Conservation (phyloP, 1,140 invertebrate species). For the Danaus plexippus region DNA sequence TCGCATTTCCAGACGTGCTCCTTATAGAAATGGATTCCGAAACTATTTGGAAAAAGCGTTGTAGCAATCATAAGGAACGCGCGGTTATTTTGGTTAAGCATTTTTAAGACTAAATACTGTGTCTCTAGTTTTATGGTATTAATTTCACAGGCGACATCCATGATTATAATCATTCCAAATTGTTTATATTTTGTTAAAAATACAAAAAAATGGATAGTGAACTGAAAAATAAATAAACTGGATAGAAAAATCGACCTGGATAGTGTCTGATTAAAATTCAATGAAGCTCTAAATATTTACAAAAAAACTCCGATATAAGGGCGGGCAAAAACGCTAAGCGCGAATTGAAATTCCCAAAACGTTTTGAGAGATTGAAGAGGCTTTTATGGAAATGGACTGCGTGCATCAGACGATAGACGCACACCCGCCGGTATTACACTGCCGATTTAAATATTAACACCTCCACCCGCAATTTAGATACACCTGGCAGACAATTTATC, state of each 20-base stretch:
- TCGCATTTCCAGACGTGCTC: constrained; percentile 22
- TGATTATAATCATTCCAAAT: no score
- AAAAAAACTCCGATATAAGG: constrained; percentile 29
- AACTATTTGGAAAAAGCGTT: constrained; percentile 13
- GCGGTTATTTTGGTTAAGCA: no score
- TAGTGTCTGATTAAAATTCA: constrained; percentile 17
- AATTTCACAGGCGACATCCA: no score
- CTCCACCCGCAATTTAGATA: constrained; percentile 50
- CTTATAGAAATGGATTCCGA: constrained; percentile 26
- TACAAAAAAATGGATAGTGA: no score
- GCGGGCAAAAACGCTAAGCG: constrained; percentile 46
- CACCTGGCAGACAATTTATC: constrained; percentile 56
- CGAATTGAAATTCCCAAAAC: constrained; percentile 66
- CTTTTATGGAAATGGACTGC: constrained; percentile 69
- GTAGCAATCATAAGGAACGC: no score
- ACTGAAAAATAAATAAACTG: no score
- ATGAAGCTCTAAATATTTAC: constrained; percentile 35
- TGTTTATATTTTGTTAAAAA: no score
- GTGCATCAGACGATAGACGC: constrained; percentile 58
- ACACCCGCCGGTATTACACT: constrained; percentile 46
- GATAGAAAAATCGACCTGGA: no score
- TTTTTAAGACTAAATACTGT: no score
- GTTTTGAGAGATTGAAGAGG: constrained; percentile 69
- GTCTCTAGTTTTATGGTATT: no score
- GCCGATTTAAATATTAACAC: constrained; percentile 64